Conservation (phyloP, 1,140 invertebrate species). For the Drosophila ironensis region DNA sequence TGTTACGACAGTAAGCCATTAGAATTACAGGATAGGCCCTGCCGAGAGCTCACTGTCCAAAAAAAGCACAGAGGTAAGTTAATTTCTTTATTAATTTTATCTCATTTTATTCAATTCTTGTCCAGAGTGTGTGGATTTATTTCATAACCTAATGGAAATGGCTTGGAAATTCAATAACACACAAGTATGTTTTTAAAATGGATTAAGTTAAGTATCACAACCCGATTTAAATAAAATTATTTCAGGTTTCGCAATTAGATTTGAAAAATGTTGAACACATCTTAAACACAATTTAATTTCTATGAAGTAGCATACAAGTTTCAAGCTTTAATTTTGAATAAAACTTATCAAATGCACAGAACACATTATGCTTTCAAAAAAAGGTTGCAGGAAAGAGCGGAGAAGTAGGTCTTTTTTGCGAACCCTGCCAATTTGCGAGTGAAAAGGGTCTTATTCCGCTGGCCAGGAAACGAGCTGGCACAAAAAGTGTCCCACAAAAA, state of each 20-base stretch:
- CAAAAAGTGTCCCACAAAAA: conserved; percentile 40
- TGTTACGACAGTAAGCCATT: not conserved
- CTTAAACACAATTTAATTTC: no score
- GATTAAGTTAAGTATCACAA: not conserved
- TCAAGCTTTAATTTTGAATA: no score
- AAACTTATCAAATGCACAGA: no score
- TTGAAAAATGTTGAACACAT: not conserved
- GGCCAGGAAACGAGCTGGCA: conserved; percentile 12
- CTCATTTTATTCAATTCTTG: no score
- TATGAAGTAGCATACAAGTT: no score
- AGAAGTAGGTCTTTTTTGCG: not conserved
- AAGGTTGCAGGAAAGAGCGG: no score
- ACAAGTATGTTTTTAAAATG: not conserved
- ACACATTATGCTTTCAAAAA: no score
- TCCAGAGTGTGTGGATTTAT: no score
- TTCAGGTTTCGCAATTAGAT: not conserved
- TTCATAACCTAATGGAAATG: not conserved
- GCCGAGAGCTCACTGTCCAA: no score
- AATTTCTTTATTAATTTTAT: not conserved
- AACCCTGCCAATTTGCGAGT: conserved; percentile 31
- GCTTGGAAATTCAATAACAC: not conserved
- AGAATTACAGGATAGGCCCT: not conserved
- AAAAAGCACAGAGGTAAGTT: not conserved
- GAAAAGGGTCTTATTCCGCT: conserved; percentile 36
- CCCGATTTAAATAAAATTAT: not conserved